Conservation (phyloP, 1,140 invertebrate species). For the Aphidius ervi region DNA sequence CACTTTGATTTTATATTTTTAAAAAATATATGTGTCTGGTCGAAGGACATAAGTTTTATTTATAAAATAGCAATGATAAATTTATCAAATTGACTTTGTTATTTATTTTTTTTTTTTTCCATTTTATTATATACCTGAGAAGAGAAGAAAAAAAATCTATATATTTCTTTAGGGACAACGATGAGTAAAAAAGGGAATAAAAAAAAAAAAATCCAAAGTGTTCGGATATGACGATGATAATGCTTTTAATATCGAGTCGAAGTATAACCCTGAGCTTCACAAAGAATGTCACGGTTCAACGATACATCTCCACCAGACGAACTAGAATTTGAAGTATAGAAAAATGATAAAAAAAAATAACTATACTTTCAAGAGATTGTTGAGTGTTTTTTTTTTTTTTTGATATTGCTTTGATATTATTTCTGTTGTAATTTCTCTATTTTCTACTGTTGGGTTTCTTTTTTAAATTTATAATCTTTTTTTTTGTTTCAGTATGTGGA, state of each 20-base stretch:
- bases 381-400: neutral
- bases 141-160: neutral
- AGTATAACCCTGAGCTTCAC: slow-evolving; percentile 13
- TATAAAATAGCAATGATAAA: too few species aligned
- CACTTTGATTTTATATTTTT: too few species aligned
- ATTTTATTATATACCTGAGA: too few species aligned
- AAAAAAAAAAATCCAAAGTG: neutral
- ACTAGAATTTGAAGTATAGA: neutral
- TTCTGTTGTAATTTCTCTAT: neutral
- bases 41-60: too few species aligned
- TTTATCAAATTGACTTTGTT: too few species aligned
- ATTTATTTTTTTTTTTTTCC: too few species aligned
- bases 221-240: slow-evolving; percentile 14
- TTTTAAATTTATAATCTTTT: slow-evolving; percentile 18
- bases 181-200: neutral
- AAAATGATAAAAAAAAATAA: slow-evolving; percentile 5
- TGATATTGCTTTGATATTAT: neutral
- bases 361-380: neutral
- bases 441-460: neutral
- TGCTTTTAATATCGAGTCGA: slow-evolving; percentile 15
- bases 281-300: slow-evolving; percentile 22
- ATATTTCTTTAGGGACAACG: neutral
- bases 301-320: neutral
- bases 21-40: too few species aligned
- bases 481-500: slow-evolving; percentile 83